These are phyloP conservation scores for Limnothrissa miodon DNA, from an alignment of 2,113 vertebrate genomes.

Conservation along the genomic window DNA sequence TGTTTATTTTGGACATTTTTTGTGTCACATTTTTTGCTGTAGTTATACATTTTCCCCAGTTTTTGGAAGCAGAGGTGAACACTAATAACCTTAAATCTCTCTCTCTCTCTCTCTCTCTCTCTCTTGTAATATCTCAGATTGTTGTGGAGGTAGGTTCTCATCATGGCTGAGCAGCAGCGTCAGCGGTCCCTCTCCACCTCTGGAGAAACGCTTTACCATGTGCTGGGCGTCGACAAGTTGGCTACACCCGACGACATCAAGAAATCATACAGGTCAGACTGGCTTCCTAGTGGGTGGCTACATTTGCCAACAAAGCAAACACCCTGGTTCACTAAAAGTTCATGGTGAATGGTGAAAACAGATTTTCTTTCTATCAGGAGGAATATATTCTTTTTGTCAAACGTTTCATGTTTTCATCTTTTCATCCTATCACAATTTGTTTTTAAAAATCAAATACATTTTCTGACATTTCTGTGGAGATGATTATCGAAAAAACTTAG, in stretches of 20 bases:
- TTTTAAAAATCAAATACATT: no score
- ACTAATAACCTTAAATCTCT: neutral
- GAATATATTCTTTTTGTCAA: no score
- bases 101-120: neutral
- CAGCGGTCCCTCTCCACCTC: conserved; percentile 97
- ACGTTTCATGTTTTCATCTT: no score
- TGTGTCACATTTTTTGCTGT: neutral
- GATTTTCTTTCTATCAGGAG: no score
- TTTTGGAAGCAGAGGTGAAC: neutral
- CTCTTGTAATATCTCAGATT: conserved; percentile 51
- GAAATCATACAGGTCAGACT: conserved; percentile 91
- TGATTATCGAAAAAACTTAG: no score
- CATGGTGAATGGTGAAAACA: no score
- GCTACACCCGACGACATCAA: conserved; percentile 96
- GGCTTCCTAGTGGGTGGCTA: neutral
- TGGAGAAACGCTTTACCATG: conserved; percentile 89
- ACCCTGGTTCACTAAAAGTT: neutral
- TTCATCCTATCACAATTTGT: no score
- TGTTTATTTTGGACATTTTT: neutral
- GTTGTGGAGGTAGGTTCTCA: conserved; percentile 53
- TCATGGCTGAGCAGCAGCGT: conserved; percentile 95
- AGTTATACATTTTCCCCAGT: neutral
- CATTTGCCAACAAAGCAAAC: neutral
- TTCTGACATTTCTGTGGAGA: no score
- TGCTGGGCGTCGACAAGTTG: conserved; percentile 91